Evolutionary conservation across 2,888 invertebrate genomes (phyloP), one percentile per base, ranked within the genome.

Genomic region (Archips crataeganus): DNA sequence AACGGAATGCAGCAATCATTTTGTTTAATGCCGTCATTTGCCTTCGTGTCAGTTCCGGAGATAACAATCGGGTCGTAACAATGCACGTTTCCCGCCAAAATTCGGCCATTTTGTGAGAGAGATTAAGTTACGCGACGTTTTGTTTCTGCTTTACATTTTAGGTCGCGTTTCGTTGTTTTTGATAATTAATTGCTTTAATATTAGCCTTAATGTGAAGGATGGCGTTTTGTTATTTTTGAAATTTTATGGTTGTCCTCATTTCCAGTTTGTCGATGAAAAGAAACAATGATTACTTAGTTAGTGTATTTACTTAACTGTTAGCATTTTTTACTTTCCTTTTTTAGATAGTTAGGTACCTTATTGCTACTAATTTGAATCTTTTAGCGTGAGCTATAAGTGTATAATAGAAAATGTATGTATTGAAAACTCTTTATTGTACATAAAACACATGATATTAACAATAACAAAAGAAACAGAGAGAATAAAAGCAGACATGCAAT

Each of bases 1-100:
- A 77, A 77, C 54, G 59, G 54, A 62, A 80, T 32, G 80, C 77
- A 74, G 83, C 80, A 79, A 85, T 86, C 82, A 83, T 80, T 86
- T 78, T 77, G 75, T 76, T 83, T 88, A 87, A 87, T 86, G 78
- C 77, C 79, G 84, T 78, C 84, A 84, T 87, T 87, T 85, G 83
- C 82, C 78, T 81, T 79, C 79, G 78, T 77, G 80, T 78, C 80
- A 76, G 77, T 76, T 79, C 82, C 82, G 76, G 74, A 79, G 77
- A 77, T 73, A 67, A 54, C 78, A 86, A 87, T 88, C 85, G 82
- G 75, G 63, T 87, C 85, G 85, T 72, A 77, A 77, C 76, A 80
- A 76, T 76, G 76, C 77, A 74, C 79, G 81, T 79, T 82, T 81
- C 78, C 83, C 84, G 83, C 80, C 82, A 81, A 84, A 84, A 81